Conservation (phyloP, 2,888 invertebrate species). For the Monoplex corrugatus region DNA sequence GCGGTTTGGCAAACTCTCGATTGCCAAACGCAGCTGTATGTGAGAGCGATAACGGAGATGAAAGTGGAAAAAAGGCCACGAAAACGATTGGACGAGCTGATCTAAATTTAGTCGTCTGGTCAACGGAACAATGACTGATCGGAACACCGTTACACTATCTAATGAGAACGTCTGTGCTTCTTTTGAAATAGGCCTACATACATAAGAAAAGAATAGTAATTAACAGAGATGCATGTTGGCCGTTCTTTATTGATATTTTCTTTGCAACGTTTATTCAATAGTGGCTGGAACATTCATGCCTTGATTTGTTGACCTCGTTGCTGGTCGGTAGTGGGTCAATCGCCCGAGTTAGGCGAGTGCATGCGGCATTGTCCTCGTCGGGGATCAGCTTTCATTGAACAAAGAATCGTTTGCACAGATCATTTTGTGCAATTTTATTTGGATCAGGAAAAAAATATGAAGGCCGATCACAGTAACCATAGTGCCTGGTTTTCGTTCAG, state of each 20-base stretch:
- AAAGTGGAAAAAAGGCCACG: not conserved
- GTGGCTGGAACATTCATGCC: not conserved
- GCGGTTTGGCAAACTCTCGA: not conserved
- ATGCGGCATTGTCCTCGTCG: slow-evolving; percentile 9
- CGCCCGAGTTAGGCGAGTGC: too few species aligned
- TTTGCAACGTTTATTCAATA: not conserved
- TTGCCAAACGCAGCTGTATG: not conserved
- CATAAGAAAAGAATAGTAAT: not conserved
- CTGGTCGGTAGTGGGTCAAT: not conserved
- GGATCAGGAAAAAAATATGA: too few species aligned
- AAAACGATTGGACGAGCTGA: not conserved
- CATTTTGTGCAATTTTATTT: too few species aligned
- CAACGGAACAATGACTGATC: slow-evolving; percentile 15
- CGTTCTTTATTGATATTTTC: not conserved
- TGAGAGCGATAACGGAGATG: not conserved
- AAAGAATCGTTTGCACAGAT: too few species aligned
- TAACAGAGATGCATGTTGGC: not conserved
- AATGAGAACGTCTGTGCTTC: not conserved
- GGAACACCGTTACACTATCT: not conserved
- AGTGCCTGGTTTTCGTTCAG: too few species aligned
- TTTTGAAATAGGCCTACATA: not conserved
- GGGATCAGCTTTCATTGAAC: too few species aligned
- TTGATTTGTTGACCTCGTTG: not conserved
- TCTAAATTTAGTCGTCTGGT: not conserved
- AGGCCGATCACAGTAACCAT: too few species aligned